These are phyloP conservation scores for Melinaea menophilus DNA, from an alignment of 2,888 invertebrate genomes.

Conservation along the genomic window DNA sequence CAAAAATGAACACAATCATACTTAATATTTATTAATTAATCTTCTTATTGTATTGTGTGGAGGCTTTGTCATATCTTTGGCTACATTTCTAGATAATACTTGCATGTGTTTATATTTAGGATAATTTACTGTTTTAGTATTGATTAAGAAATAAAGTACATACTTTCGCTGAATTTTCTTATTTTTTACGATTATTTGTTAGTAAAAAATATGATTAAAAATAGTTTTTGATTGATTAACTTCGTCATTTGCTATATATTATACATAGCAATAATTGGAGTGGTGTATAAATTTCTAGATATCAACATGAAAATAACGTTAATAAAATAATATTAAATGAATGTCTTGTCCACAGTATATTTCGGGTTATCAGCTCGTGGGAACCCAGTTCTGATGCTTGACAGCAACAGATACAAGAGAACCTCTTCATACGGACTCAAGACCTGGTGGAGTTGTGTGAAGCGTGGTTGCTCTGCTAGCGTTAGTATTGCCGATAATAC, in stretches of 20 bases:
- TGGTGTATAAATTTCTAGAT: too few species aligned
- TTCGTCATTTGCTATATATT: too few species aligned
- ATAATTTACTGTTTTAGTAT: too few species aligned
- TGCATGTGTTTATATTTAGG: too few species aligned
- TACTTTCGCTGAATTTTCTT: too few species aligned
- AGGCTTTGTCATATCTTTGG: neutral
- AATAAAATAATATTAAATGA: neutral
- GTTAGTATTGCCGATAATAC: conserved; percentile 24
- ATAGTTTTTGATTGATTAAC: too few species aligned
- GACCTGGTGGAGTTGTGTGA: conserved; percentile 46
- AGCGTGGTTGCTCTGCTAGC: conserved; percentile 40
- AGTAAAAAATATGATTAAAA: too few species aligned
- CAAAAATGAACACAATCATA: conserved; percentile 39
- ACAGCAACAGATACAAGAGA: conserved; percentile 39
- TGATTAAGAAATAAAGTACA: too few species aligned
- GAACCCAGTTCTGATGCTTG: conserved; percentile 40
- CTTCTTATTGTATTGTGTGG: neutral
- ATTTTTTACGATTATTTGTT: too few species aligned
- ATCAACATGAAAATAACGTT: neutral
- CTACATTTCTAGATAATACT: too few species aligned
- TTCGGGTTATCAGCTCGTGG: conserved; percentile 41
- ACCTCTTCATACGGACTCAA: conserved; percentile 36
- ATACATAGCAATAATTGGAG: too few species aligned
- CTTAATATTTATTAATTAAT: neutral
- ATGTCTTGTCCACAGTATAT: conserved; percentile 35